Conservation (phyloP, 2,888 invertebrate species). For the Ormyrus thymus region DNA sequence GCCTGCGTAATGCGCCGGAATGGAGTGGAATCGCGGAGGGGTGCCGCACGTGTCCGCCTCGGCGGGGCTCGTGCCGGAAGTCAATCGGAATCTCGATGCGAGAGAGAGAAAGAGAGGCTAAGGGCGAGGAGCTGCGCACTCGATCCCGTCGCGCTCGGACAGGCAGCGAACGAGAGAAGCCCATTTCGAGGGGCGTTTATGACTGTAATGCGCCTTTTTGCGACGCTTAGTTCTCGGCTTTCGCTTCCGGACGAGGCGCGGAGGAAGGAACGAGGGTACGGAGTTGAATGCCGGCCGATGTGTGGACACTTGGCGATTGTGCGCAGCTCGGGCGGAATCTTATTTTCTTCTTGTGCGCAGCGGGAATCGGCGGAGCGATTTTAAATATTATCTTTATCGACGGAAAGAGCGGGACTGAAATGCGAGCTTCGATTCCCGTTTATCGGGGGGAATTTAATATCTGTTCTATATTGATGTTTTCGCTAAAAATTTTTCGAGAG, state of each 20-base stretch:
- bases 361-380: too few relatives aligned
- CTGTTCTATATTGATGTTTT: too few relatives aligned
- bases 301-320: too few relatives aligned
- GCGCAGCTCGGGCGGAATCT: too few relatives aligned
- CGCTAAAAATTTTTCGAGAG: too few relatives aligned
- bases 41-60: constrained; percentile 23
- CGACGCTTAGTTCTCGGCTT: neutral
- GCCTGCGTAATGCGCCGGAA: constrained; percentile 70
- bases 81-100: constrained; percentile 65
- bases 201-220: constrained; percentile 11
- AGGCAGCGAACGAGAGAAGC: constrained; percentile 49
- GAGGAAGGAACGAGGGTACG: neutral
- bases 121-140: too few relatives aligned
- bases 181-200: constrained; percentile 63
- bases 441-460: too few relatives aligned
- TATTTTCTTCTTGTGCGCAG: too few relatives aligned
- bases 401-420: too few relatives aligned
- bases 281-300: neutral
- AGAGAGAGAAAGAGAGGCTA: constrained; percentile 3
- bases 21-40: constrained; percentile 66
- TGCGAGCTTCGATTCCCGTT: too few relatives aligned
- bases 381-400: too few relatives aligned
- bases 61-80: constrained; percentile 57
- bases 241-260: neutral
- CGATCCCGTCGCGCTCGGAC: constrained; percentile 49